These are phyloP conservation scores for Aegithalos caudatus DNA, from an alignment of 2,113 vertebrate genomes.

Conservation along the genomic window DNA sequence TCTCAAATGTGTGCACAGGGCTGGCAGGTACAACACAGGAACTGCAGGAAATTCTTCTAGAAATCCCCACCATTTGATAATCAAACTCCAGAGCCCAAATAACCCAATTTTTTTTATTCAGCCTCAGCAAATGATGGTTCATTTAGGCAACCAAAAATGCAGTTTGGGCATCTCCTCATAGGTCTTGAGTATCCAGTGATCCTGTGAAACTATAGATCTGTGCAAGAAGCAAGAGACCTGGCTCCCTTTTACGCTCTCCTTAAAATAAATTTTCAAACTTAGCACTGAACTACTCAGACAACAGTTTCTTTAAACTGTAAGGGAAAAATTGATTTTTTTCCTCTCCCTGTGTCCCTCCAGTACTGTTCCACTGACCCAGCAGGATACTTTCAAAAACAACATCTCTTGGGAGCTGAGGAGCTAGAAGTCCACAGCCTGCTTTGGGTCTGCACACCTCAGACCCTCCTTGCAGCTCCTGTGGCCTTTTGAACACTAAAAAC, in stretches of 20 bases:
- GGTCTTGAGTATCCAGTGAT: neutral
- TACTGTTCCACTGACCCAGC: neutral
- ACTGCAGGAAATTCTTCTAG: neutral
- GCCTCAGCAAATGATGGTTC: neutral
- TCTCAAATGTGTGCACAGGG: neutral
- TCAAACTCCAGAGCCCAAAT: neutral
- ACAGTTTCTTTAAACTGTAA: neutral
- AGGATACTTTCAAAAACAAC: neutral
- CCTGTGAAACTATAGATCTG: neutral
- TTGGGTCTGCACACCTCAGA: rapidly evolving
- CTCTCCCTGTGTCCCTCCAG: neutral
- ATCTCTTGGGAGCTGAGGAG: neutral
- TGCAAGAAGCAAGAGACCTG: neutral
- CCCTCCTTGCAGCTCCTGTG: neutral
- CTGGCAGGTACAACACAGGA: neutral
- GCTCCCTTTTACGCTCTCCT: neutral
- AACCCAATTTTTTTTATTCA: neutral
- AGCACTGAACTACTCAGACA: neutral
- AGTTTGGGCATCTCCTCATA: neutral
- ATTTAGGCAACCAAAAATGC: neutral
- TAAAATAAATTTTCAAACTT: neutral
- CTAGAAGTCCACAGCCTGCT: neutral
- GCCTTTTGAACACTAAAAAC: neutral
- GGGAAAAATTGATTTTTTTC: neutral
- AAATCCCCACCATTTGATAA: neutral